Base-by-base conservation (phyloP, 2,797 vertebrate species). In the Choloepus didactylus region DNA sequence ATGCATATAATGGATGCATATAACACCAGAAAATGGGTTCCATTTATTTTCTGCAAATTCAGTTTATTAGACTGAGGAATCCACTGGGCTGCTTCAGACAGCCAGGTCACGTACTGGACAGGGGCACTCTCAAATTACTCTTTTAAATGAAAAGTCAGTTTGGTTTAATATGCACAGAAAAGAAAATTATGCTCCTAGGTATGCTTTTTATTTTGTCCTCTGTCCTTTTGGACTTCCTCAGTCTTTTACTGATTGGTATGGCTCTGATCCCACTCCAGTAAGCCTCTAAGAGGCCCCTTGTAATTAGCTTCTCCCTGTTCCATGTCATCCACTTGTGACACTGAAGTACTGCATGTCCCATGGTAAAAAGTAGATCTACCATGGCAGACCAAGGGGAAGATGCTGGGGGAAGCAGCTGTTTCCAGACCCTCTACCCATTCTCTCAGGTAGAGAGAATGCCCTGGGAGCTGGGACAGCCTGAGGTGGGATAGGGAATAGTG, bases 81-180 rank as follows among this genome's bases (percentile, higher is more conserved):
- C 96, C 97, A 97, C 91, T 96, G 83, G 95, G 96, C 96, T 97
- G 91, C 95, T 84, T 97, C 96, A 97, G 6, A 95, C 75, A 97
- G 72, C 96, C 84, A 97, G 94, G 96, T 31, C 96, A 94, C 0
- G 29, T 92, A 94, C 67, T 3, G 87, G 93, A 97, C 83, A 98
- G 98, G 95, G 93, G 73, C 86, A 97, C 95, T 86, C 96, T 97
- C 96, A 97, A 96, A 98, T 98, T 97, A 96, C 91, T 98, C 31
- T 98, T 98, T 98, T 97, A 97, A 98, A 98, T 98, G 97, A 98
- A 97, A 98, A 98, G 89, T 93, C 97, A 97, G 95, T 97, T 97
- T 93, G 35, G 90, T 96, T 97, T 97, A 97, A 95, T 93, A 95
- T 27, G 14, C 95, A 84, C 89, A 93, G n/a, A 93, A 94, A 86